Conservation (phyloP, 2,797 vertebrate genomes). For the Myiothlypis coronata region DNA sequence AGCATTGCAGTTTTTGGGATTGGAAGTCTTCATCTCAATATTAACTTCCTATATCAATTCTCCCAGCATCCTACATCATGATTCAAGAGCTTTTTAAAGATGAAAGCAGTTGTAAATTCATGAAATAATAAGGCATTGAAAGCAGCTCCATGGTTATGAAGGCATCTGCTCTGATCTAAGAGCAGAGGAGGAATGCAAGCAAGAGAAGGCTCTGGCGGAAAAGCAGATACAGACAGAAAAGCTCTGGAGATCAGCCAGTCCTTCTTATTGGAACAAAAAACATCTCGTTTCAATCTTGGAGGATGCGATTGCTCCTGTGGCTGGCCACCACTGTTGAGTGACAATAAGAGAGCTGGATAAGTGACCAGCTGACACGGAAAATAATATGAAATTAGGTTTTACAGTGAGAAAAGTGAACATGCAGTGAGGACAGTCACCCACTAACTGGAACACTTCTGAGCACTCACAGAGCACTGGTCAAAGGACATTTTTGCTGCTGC, state of each 20-base stretch:
- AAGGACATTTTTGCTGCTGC: background rate
- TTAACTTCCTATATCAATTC: background rate
- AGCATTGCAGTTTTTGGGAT: background rate
- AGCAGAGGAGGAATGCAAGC: background rate
- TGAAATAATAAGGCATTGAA: background rate
- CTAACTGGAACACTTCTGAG: background rate
- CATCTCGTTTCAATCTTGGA: background rate
- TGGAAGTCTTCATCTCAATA: background rate
- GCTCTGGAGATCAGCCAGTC: background rate
- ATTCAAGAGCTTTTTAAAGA: background rate
- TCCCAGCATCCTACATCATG: background rate
- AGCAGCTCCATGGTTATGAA: background rate
- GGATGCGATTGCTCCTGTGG: background rate
- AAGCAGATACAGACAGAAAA: background rate
- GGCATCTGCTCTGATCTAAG: background rate
- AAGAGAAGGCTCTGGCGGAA: background rate
- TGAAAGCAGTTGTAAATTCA: background rate
- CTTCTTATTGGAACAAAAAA: background rate
- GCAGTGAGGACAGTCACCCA: background rate
- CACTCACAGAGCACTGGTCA: background rate
- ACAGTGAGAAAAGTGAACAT: background rate
- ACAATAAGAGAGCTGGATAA: background rate
- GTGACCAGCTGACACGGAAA: background rate
- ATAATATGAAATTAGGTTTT: background rate
- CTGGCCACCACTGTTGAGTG: background rate